These are phyloP conservation scores for Upupa epops DNA, from an alignment of 2,113 vertebrate genomes.

Conservation along the genomic window DNA sequence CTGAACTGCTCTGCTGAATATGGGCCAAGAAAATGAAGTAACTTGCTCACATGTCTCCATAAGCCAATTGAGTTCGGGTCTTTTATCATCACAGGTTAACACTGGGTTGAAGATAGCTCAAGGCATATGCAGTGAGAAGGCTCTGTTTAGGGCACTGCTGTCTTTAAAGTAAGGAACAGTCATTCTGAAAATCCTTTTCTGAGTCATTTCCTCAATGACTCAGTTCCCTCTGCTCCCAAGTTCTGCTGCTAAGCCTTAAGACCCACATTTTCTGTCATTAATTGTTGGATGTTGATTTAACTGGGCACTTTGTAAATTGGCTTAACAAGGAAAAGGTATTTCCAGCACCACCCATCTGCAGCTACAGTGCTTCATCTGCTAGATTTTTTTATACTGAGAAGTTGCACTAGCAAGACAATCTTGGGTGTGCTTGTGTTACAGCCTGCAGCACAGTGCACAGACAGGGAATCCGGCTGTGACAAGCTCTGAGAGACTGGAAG, in stretches of 20 bases:
- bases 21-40: neutral
- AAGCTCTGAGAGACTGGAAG: neutral
- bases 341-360: neutral
- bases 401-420: neutral
- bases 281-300: neutral
- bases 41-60: neutral
- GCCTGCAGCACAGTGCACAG: neutral
- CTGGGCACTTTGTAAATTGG: neutral
- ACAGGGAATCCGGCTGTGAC: neutral
- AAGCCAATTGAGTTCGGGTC: neutral
- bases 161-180: neutral
- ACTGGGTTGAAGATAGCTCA: neutral
- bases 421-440: neutral
- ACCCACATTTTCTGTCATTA: neutral
- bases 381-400: neutral
- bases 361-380: neutral
- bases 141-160: neutral
- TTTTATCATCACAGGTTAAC: neutral
- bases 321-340: neutral
- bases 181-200: neutral
- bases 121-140: neutral
- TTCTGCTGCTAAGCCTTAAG: neutral
- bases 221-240: neutral
- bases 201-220: neutral
- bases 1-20: neutral